These are phyloP conservation scores for Vidua chalybeata DNA, from an alignment of 2,113 vertebrate species.

Conservation along the genomic window DNA sequence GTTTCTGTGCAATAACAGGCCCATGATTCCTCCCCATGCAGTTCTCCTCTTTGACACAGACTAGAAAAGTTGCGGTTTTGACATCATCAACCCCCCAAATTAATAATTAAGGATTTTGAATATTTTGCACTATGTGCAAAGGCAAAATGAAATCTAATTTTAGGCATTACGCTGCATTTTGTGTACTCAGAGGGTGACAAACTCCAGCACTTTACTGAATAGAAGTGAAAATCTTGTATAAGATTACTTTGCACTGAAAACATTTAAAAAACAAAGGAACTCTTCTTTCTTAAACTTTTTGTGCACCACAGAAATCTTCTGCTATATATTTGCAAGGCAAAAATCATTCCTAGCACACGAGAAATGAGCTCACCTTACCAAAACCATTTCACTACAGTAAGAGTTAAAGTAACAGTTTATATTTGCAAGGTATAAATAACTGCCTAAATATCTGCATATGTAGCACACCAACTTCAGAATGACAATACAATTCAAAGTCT, in stretches of 20 bases:
- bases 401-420: background rate
- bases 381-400: background rate
- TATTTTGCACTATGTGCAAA: background rate
- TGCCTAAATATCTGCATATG: background rate
- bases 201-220: background rate
- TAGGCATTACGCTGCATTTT: background rate
- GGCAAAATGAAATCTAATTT: background rate
- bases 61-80: background rate
- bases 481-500: background rate
- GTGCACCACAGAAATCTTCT: background rate
- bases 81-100: background rate
- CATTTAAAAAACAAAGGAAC: background rate
- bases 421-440: background rate
- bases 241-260: background rate
- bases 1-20: background rate
- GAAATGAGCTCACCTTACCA: background rate
- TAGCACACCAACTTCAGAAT: background rate
- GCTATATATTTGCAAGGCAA: background rate
- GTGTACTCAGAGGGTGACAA: background rate
- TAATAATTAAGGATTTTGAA: background rate
- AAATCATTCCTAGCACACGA: background rate
- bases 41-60: background rate
- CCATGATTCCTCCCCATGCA: fast-evolving
- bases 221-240: background rate
- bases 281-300: background rate